Evolutionary conservation across 2,113 vertebrate species (phyloP).

Genomic region (Sigmodon hispidus): DNA sequence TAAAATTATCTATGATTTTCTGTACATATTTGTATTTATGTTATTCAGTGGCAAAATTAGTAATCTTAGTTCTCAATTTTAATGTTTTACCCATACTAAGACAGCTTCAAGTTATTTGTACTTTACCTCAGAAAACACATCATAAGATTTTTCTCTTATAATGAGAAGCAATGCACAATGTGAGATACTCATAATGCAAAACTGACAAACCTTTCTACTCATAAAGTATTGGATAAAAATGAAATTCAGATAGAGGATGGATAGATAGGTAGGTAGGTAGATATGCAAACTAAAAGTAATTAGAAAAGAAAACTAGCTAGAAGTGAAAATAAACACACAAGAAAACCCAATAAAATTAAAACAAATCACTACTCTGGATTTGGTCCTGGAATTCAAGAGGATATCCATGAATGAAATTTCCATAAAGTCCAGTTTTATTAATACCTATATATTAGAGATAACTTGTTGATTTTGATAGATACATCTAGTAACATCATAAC

Average conservation of each 20-base stretch:
- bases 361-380: neutral
- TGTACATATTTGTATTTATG: neutral
- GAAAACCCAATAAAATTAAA: neutral
- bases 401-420: neutral
- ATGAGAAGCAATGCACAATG: neutral
- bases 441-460: neutral
- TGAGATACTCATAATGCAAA: slow-evolving; percentile 35
- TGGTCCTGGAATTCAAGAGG: neutral
- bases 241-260: neutral
- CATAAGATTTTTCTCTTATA: neutral
- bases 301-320: neutral
- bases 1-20: neutral
- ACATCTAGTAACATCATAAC: neutral
- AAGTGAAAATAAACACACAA: neutral
- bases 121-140: neutral
- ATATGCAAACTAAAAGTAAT: neutral
- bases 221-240: neutral
- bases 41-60: slow-evolving; percentile 18
- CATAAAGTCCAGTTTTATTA: neutral
- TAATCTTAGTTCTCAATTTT: neutral
- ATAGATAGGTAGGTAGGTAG: neutral
- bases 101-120: neutral
- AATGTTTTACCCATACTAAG: neutral
- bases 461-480: neutral
- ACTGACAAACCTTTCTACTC: neutral